phyloP scores from a whole-genome alignment of 2,797 vertebrate species.

The Chromobotia macracanthus region DNA sequence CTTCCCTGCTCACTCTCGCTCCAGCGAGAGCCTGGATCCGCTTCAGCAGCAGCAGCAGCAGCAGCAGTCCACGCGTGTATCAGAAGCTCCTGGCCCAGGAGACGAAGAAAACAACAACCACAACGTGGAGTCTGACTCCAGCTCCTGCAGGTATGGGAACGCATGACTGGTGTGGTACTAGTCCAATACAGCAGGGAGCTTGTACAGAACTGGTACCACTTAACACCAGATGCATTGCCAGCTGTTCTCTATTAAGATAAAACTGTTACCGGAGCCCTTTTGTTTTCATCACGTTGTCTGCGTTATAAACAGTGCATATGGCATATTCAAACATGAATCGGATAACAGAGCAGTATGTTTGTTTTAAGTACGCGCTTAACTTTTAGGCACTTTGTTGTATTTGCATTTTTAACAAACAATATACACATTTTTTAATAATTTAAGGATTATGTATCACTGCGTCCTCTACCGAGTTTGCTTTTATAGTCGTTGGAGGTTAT shows the following conservation, averaged over 20 bases:
- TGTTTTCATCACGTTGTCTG: not conserved
- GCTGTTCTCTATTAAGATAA: conserved; percentile 41
- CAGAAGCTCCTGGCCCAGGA: conserved; percentile 67
- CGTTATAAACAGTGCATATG: not conserved
- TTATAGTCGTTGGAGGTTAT: not conserved
- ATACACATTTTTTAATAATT: not conserved
- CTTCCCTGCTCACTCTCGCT: conserved; percentile 79
- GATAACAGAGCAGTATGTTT: not conserved
- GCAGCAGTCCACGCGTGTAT: conserved; percentile 59
- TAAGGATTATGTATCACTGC: not conserved
- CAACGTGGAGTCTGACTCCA: conserved; percentile 85
- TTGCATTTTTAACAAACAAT: not conserved
- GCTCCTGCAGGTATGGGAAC: conserved; percentile 89
- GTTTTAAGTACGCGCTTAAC: not conserved
- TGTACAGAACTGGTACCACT: conserved; percentile 35
- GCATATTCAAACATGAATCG: not conserved
- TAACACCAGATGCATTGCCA: conserved; percentile 45
- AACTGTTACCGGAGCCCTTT: conserved; percentile 11
- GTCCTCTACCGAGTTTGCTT: not conserved
- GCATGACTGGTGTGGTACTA: conserved; percentile 13
- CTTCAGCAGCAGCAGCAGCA: conserved; percentile 70
- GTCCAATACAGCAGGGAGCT: conserved; percentile 12
- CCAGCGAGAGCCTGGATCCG: conserved; percentile 76
- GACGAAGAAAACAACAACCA: conserved; percentile 84
- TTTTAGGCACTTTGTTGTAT: not conserved